phyloP scores from a whole-genome alignment of 1,140 invertebrate species.

The Mamestra configurata region DNA sequence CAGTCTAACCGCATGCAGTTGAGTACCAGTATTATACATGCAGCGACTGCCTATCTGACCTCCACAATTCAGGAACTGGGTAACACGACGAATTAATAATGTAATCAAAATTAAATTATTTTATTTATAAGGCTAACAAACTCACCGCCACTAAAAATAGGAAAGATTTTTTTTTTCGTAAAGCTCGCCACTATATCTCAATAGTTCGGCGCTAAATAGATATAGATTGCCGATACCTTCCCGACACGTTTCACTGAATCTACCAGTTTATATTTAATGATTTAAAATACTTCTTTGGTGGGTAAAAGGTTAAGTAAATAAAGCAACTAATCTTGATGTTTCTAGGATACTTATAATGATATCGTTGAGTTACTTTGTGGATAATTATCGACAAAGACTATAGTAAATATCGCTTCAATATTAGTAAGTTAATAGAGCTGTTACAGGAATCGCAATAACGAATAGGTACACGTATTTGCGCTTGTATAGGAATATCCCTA shows the following conservation, averaged over 20 bases:
- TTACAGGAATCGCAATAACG: too few species aligned
- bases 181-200: slow-evolving; percentile 24
- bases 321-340: neutral
- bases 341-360: neutral
- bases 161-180: slow-evolving; percentile 29
- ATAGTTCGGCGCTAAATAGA: slow-evolving; percentile 26
- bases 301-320: neutral
- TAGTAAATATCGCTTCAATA: too few species aligned
- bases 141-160: neutral
- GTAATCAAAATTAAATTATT: neutral
- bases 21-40: too few species aligned
- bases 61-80: too few species aligned
- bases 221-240: slow-evolving; percentile 10
- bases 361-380: too few species aligned
- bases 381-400: too few species aligned
- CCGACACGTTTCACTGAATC: slow-evolving; percentile 6
- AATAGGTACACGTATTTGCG: too few species aligned
- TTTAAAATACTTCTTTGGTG: neutral
- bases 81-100: too few species aligned
- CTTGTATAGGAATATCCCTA: too few species aligned
- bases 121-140: neutral
- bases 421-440: too few species aligned
- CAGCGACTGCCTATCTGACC: too few species aligned
- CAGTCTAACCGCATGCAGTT: too few species aligned
- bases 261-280: slow-evolving; percentile 30